Evolutionary conservation across 2,113 vertebrate species (phyloP).

Genomic region (Andinoacara biseriatus): DNA sequence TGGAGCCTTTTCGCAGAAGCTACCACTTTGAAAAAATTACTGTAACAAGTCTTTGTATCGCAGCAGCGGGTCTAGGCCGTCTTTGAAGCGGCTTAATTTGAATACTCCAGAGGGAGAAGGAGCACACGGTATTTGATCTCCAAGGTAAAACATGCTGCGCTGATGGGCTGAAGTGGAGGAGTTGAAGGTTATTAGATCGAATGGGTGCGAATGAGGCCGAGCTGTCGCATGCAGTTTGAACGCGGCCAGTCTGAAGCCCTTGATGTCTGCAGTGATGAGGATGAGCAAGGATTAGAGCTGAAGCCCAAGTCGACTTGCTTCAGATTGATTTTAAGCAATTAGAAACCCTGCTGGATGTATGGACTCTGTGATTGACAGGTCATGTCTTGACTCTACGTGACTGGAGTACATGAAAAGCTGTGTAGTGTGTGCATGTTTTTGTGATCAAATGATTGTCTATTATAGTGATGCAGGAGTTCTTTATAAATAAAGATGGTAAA

Average conservation of each 20-base stretch:
- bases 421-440: conserved; percentile 2
- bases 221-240: conserved; percentile 57
- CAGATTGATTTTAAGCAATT: conserved; percentile 68
- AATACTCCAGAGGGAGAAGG: conserved; percentile 51
- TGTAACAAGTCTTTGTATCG: conserved; percentile 48
- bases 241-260: conserved; percentile 41
- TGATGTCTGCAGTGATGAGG: conserved; percentile 66
- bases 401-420: not conserved
- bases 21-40: conserved; percentile 38
- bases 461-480: not conserved
- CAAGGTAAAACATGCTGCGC: conserved; percentile 53
- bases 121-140: conserved; percentile 67
- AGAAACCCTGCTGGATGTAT: conserved; percentile 51
- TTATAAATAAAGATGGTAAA: not conserved
- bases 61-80: conserved; percentile 23
- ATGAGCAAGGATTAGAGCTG: conserved; percentile 59
- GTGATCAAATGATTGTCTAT: not conserved
- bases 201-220: conserved; percentile 52
- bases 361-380: conserved; percentile 58
- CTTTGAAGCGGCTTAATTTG: conserved; percentile 70
- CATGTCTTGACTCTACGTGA: conserved; percentile 60
- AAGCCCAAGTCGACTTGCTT: conserved; percentile 40
- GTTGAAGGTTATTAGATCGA: conserved; percentile 71
- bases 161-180: conserved; percentile 49
- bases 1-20: conserved; percentile 21